Evolutionary conservation across 2,888 invertebrate species (phyloP).

Genomic region (Eupelmus urozonus): DNA sequence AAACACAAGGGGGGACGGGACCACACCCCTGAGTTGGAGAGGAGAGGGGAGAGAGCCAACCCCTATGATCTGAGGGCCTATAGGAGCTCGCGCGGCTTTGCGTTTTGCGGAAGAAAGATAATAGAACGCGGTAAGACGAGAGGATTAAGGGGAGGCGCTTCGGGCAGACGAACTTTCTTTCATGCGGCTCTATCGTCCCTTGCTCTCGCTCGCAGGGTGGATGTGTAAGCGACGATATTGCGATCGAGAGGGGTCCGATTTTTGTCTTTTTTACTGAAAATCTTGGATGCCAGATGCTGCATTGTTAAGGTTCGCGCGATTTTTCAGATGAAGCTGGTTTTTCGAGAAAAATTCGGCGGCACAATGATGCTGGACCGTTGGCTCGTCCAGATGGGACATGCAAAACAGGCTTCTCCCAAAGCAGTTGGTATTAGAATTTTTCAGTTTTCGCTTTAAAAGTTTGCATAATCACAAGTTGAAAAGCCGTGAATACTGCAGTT

Average conservation of each 20-base stretch:
- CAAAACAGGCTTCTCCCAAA: too few relatives aligned
- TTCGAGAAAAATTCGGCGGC: background rate
- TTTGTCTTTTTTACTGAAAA: slow-evolving; percentile 7
- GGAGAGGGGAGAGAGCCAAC: slow-evolving; percentile 21
- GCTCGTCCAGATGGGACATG: too few relatives aligned
- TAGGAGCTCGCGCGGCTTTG: slow-evolving; percentile 15
- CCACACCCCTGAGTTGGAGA: background rate
- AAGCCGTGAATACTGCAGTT: too few relatives aligned
- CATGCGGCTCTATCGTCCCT: background rate
- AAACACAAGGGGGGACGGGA: background rate
- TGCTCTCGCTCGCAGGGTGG: background rate
- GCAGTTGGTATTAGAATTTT: too few relatives aligned
- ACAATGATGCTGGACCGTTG: slow-evolving; percentile 11
- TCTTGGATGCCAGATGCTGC: slow-evolving; percentile 19
- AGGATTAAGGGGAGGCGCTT: slow-evolving; percentile 25
- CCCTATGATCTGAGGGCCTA: slow-evolving; percentile 49
- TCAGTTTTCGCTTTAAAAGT: too few relatives aligned
- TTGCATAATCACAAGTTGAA: too few relatives aligned
- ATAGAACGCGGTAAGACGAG: background rate
- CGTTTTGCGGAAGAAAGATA: background rate
- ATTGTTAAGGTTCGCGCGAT: background rate
- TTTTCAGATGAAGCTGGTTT: background rate
- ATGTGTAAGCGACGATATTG: background rate
- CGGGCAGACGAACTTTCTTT: background rate
- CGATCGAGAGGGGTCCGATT: background rate